These are phyloP conservation scores for Hololepta plana DNA, from an alignment of 2,888 invertebrate species.

Conservation along the genomic window DNA sequence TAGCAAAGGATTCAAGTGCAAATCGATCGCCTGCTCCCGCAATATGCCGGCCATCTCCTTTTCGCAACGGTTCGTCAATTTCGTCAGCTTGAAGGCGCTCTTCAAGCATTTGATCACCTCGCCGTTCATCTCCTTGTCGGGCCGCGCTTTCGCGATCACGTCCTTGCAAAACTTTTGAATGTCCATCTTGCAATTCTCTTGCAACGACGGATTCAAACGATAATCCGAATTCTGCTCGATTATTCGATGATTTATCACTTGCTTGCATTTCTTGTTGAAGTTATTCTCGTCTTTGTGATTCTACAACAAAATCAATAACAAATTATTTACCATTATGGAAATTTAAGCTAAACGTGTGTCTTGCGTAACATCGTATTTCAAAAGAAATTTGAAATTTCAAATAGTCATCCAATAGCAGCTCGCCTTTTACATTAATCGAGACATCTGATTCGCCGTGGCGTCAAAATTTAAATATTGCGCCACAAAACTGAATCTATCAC, in stretches of 20 bases:
- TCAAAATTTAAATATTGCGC: too few relatives aligned
- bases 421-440: too few relatives aligned
- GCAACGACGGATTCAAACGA: slow-evolving; percentile 70
- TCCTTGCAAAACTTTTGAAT: slow-evolving; percentile 44
- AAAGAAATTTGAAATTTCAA: too few relatives aligned
- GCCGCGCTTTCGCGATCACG: slow-evolving; percentile 28
- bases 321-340: too few relatives aligned
- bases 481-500: too few relatives aligned
- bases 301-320: slow-evolving; percentile 26
- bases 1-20: slow-evolving; percentile 75
- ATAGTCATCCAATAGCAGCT: too few relatives aligned
- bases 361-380: too few relatives aligned
- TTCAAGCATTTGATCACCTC: slow-evolving; percentile 72
- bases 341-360: too few relatives aligned
- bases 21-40: slow-evolving; percentile 78
- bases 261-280: slow-evolving; percentile 70
- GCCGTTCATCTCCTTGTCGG: slow-evolving; percentile 62
- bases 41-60: slow-evolving; percentile 66
- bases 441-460: too few relatives aligned
- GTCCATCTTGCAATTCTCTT: slow-evolving; percentile 63
- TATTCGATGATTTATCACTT: slow-evolving; percentile 72
- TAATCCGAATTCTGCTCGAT: slow-evolving; percentile 82
- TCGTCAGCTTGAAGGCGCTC: slow-evolving; percentile 55
- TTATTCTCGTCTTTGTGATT: slow-evolving; percentile 53
- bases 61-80: slow-evolving; percentile 58